Evolutionary conservation across 2,113 vertebrate species (phyloP).

Genomic region (Rattus rattus): DNA sequence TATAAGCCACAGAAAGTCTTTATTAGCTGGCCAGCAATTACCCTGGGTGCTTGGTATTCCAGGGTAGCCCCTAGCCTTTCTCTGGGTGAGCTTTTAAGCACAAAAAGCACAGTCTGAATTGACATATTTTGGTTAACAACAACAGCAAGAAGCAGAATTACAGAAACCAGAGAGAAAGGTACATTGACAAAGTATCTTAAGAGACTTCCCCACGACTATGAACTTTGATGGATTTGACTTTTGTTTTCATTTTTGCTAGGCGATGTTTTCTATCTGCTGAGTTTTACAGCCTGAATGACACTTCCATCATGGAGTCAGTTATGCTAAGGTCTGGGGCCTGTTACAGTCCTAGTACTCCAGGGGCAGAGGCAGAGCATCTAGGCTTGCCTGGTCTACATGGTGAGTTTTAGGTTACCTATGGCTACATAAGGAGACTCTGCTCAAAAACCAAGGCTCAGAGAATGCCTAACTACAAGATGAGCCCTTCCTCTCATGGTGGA

Average conservation of each 20-base stretch:
- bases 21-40: neutral
- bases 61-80: neutral
- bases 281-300: neutral
- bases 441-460: neutral
- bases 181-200: neutral
- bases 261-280: neutral
- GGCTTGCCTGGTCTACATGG: neutral
- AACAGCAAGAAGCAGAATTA: neutral
- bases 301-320: neutral
- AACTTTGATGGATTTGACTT: neutral
- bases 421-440: neutral
- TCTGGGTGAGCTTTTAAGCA: neutral
- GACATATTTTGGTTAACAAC: neutral
- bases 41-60: neutral
- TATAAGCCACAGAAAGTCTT: neutral
- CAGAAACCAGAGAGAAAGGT: neutral
- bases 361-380: neutral
- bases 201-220: neutral
- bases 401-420: neutral
- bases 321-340: neutral
- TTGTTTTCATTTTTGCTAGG: neutral
- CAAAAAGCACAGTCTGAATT: neutral
- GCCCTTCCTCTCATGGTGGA: neutral
- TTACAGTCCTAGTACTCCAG: no score
- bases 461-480: neutral